A percentile compares a stretch with the other conserved stretches of the same genome.
Conservation (phyloP, 37 sponge, comb jelly and placozoan species). For the Dysidea cf. avara region DNA sequence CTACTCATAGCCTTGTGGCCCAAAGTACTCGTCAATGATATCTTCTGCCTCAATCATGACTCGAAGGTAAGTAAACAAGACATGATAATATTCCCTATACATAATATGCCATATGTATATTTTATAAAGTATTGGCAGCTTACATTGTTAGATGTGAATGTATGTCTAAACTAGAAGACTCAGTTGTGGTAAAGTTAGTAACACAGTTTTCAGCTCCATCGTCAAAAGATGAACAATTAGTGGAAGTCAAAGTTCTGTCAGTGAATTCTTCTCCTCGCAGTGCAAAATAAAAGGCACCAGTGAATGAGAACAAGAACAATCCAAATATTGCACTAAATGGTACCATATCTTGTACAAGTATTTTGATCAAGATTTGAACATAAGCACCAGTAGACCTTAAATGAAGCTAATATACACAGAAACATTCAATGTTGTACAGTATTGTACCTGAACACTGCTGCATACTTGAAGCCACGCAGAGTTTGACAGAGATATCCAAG, state of each 20-base stretch:
- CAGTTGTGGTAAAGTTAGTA: too few species aligned
- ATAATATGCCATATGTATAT: neutral
- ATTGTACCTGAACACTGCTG: constrained; percentile 13
- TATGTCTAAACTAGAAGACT: too few species aligned
- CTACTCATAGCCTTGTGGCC: constrained; percentile 24
- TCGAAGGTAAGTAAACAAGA: constrained; percentile 39
- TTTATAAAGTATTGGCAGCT: too few species aligned
- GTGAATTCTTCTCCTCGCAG: constrained; percentile 43
- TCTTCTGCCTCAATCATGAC: constrained; percentile 45
- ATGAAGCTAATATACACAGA: too few species aligned
- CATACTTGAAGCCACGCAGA: constrained; percentile 14
- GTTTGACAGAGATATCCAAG: constrained; percentile 7
- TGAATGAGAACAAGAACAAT: constrained; percentile 52
- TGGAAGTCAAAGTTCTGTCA: neutral
- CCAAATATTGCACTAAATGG: constrained; percentile 52
- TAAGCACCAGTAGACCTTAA: constrained; percentile 61
- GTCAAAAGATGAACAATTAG: too few species aligned
- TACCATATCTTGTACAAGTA: constrained; percentile 44
- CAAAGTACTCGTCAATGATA: constrained; percentile 30
- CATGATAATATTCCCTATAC: constrained; percentile 35
- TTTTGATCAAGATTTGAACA: constrained; percentile 33
- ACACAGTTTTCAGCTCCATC: too few species aligned
- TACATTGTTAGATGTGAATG: too few species aligned
- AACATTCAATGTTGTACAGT: too few species aligned
- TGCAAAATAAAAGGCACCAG: constrained; percentile 63